Evolutionary conservation across 2,113 vertebrate species (phyloP), one percentile per base, ranked within the genome.

Genomic region (Balaenoptera acutorostrata): DNA sequence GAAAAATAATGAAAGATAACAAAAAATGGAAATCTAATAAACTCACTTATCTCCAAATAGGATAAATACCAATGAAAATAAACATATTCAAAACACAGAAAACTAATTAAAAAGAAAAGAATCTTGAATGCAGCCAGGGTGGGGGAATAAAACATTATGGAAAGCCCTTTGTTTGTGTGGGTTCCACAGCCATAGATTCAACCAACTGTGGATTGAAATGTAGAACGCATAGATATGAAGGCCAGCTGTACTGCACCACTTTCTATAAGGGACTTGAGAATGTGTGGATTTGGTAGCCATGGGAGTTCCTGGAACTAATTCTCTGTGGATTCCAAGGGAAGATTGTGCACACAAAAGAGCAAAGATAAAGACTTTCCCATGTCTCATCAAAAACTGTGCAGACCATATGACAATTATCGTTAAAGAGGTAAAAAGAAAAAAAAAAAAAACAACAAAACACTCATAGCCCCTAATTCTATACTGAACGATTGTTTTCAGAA

Each of bases 231-330:
- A 52, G 46, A 12, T 12, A 52, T 0, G 17, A 52, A 21, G 31
- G 29, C 9, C 9, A 3, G 9, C 9, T 21, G 29, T 2, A 12
- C 9, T 36, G 11, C 5, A 3, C 9, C 18, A 33, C 10, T 3
- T 31, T 7, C 3, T 0, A 21, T 15, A 13, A n/a, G 46, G 17
- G 18, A 7, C 31, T 13, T 20, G 74, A 6, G 29, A 7, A 2
- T 52, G 31, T 18, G 4, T 20, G 74, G 46, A 52, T 21, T 52
- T 52, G 31, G 29, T 52, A 2, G 11, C 29, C 29, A 21, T 12
- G 74, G 17, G 9, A 2, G 44, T 33, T 75, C 29, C 46, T 21
- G 46, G 74, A 52, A 12, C 31, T 46, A 21, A 4, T 21, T 52
- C 29, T 18, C 20, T 52, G 74, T 21, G 74, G 31, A 33, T 33